Base-by-base conservation (phyloP, 1,140 invertebrate genomes). In the Aphelenchoides fujianensis region DNA sequence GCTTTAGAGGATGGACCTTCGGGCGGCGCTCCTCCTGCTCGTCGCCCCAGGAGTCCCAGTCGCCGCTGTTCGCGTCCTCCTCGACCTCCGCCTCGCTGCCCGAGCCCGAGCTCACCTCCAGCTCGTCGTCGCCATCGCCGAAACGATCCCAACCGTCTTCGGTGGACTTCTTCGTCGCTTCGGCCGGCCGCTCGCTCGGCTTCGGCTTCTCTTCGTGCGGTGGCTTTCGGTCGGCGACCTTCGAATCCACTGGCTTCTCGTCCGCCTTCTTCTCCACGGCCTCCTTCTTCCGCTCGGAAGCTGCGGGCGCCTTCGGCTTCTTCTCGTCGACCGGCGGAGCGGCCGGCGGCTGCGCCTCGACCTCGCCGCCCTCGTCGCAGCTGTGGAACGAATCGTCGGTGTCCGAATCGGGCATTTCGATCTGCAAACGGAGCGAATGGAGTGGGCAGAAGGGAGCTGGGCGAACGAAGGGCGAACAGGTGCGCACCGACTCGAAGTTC, bases 351-450 rank as follows among this genome's bases (percentile, higher is more conserved):
- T 23, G 41, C 41, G 41, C 41, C 23, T 48, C 41, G 12, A 48
- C 12, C 12, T 12, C 41, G 12, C 23, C 41, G 7, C 55, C 19
- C 7, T 59, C 55, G 55, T 59, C 19, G 55, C 55, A 59, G 5
- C 27, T 30, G 19, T 59, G 55, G 23, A 59, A 59, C 27, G 55
- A 59, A 23, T 48, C 41, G 5, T 59, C 55, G 34, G 5, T 59
- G 23, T 48, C 41, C 41, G 41, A 48, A 59, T 59, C 55, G 55
- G 5, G 7, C 55, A 59, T 59, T 48, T 48, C 23, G n/a, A n/a
- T n/a, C n/a, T n/a, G n/a, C n/a, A n/a, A n/a, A n/a, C n/a, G n/a
- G n/a, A n/a, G n/a, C n/a, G n/a, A n/a, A n/a, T n/a, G n/a, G n/a
- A n/a, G n/a, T n/a, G n/a, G n/a, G n/a, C n/a, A n/a, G n/a, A n/a